phyloP scores from a whole-genome alignment of 2,797 vertebrate species.

The Scolopax bukidnonensis region DNA sequence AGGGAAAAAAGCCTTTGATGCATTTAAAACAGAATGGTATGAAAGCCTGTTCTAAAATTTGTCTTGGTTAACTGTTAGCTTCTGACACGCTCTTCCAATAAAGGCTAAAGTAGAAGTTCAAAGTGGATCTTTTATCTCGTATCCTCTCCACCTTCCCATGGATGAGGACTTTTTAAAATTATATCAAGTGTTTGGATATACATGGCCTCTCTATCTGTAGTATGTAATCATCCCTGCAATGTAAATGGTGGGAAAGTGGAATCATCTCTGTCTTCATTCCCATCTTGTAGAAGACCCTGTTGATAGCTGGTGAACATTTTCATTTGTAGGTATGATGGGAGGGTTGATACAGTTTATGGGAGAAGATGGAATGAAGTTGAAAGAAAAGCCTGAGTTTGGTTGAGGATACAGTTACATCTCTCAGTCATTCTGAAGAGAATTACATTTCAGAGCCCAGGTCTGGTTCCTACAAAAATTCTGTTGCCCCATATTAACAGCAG shows the following conservation, averaged over 20 bases:
- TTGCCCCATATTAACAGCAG: not conserved
- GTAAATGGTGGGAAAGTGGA: not conserved
- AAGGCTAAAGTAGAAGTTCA: not conserved
- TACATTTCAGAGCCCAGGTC: not conserved
- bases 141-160: not conserved
- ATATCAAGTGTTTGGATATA: not conserved
- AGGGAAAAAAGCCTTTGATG: not conserved
- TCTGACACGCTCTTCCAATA: not conserved
- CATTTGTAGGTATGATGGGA: not conserved
- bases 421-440: not conserved
- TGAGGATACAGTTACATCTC: not conserved
- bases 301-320: not conserved
- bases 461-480: conserved; percentile 26
- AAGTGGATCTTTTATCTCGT: not conserved
- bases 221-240: not conserved
- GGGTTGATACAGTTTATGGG: not conserved
- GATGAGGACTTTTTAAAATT: not conserved
- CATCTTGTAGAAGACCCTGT: not conserved
- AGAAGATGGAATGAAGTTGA: not conserved
- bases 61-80: not conserved
- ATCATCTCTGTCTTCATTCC: not conserved
- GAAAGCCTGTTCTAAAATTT: not conserved
- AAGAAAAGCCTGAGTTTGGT: not conserved
- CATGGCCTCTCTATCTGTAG: not conserved
- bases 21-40: not conserved